phyloP scores from a whole-genome alignment of 2,888 invertebrate species.

The Latrodectus hesperus region DNA sequence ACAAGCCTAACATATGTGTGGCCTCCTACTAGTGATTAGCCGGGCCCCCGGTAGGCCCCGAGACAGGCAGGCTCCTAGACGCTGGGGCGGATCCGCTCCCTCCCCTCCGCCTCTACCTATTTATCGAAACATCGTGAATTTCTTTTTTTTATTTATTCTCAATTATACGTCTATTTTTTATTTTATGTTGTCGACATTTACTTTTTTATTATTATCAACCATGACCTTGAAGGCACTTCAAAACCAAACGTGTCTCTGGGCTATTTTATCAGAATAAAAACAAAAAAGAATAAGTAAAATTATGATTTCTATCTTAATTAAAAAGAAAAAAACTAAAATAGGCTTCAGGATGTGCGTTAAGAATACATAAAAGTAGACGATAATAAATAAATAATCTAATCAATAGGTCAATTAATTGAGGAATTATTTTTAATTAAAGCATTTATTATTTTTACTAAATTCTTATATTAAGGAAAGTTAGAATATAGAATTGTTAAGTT shows the following conservation, averaged over 20 bases:
- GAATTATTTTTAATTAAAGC: too few species aligned
- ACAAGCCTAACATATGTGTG: constrained; percentile 54
- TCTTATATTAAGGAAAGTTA: too few species aligned
- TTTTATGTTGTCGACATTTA: neutral
- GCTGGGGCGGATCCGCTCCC: constrained; percentile 15
- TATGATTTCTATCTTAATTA: too few species aligned
- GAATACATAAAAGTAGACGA: too few species aligned
- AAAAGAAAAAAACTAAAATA: too few species aligned
- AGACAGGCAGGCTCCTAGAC: constrained; percentile 21
- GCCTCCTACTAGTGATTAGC: constrained; percentile 61
- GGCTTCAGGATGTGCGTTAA: too few species aligned
- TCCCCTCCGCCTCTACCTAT: neutral
- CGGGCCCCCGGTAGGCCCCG: constrained; percentile 28
- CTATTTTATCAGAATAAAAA: too few species aligned
- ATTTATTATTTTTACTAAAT: too few species aligned
- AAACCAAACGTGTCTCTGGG: neutral
- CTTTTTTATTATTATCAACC: constrained; percentile 34
- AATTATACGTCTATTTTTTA: neutral
- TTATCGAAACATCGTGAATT: neutral
- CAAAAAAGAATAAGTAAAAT: too few species aligned
- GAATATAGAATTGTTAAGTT: too few species aligned
- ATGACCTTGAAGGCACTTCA: neutral
- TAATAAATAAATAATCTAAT: too few species aligned
- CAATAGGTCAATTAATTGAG: too few species aligned
- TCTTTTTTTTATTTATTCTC: neutral